phyloP scores from a whole-genome alignment of 2,113 vertebrate genomes.

The Pluvialis apricaria region DNA sequence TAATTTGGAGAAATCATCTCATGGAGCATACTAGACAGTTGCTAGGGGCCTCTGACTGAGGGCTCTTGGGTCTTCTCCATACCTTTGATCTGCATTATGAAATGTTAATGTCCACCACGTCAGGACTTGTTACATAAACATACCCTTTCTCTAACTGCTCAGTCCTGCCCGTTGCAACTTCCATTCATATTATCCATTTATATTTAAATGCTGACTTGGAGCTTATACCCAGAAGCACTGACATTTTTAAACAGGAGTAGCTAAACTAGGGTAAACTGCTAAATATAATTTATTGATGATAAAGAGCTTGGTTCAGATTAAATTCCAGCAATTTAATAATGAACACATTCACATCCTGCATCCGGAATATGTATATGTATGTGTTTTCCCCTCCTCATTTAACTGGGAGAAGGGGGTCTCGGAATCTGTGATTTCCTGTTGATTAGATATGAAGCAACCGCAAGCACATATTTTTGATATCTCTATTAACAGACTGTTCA shows the following conservation, averaged over 20 bases:
- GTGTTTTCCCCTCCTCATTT: constrained; percentile 45
- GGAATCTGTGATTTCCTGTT: constrained; percentile 70
- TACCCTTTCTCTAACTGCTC: constrained; percentile 54
- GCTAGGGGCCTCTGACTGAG: constrained; percentile 62
- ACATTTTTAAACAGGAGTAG: constrained; percentile 65
- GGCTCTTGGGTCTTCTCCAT: constrained; percentile 65
- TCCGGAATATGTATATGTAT: constrained; percentile 54
- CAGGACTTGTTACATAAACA: constrained; percentile 64
- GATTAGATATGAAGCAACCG: constrained; percentile 71
- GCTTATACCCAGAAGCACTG: constrained; percentile 63
- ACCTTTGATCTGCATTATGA: constrained; percentile 77
- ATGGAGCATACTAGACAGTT: constrained; percentile 52
- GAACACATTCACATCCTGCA: constrained; percentile 54
- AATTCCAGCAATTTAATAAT: constrained; percentile 70
- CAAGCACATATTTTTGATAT: constrained; percentile 77
- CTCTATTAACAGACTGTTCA: constrained; percentile 82
- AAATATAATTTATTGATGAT: constrained; percentile 69
- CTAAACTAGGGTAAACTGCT: constrained; percentile 61
- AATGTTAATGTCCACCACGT: constrained; percentile 73
- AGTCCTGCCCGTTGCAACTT: constrained; percentile 38
- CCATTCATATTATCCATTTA: constrained; percentile 52
- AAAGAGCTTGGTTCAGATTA: constrained; percentile 62
- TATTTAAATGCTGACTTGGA: constrained; percentile 59
- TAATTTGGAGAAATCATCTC: constrained; percentile 68
- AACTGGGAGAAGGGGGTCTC: constrained; percentile 35